phyloP scores from a whole-genome alignment of 2,888 invertebrate genomes.

The Tuta absoluta region DNA sequence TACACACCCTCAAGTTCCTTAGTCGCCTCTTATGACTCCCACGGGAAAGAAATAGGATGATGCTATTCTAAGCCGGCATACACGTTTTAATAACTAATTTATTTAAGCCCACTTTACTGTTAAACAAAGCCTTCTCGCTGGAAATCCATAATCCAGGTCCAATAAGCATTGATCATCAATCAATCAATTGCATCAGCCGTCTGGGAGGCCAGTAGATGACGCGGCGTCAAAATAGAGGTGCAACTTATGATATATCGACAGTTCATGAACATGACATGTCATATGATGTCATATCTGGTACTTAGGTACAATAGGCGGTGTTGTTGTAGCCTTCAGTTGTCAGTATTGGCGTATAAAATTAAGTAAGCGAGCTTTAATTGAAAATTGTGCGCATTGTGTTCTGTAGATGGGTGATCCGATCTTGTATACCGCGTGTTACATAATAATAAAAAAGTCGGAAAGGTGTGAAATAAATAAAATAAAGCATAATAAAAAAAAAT shows the following conservation, averaged over 20 bases:
- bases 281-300: slow-evolving; percentile 55
- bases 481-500: too few species aligned
- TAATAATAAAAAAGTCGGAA: too few species aligned
- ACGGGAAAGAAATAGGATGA: too few species aligned
- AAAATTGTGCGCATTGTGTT: not conserved
- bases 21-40: too few species aligned
- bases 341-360: slow-evolving; percentile 8
- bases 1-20: too few species aligned
- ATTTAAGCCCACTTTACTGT: too few species aligned
- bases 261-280: slow-evolving; percentile 37
- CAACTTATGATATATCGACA: slow-evolving; percentile 53
- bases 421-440: too few species aligned
- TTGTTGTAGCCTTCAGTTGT: slow-evolving; percentile 2
- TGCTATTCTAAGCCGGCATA: too few species aligned
- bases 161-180: slow-evolving; percentile 19
- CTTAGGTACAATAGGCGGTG: not conserved
- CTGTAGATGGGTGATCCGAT: not conserved
- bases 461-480: too few species aligned
- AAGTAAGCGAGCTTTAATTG: not conserved
- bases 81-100: too few species aligned
- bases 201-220: slow-evolving; percentile 46
- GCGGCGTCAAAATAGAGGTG: slow-evolving; percentile 46
- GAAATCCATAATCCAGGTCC: not conserved
- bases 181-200: slow-evolving; percentile 47
- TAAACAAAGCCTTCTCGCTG: not conserved